Percentiles rank a stretch among this genome's conserved stretches.
phyloP scores from a whole-genome alignment of 2,797 vertebrate genomes.

The Balearica regulorum region DNA sequence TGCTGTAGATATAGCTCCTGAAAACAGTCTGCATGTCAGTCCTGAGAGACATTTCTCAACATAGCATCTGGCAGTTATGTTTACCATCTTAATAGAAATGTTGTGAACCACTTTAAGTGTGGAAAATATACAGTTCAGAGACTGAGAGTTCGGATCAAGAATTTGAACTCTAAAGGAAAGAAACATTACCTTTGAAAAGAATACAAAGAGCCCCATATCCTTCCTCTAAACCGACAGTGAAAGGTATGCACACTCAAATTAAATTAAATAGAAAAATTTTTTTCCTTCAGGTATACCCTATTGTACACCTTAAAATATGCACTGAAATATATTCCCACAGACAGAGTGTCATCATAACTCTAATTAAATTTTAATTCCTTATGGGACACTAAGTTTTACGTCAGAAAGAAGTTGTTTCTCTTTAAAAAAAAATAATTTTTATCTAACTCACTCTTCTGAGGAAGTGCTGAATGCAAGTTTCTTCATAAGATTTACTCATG shows the following conservation, averaged over 20 bases:
- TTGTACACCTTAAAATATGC: constrained; percentile 35
- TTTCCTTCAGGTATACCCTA: background rate
- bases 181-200: background rate
- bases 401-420: constrained; percentile 9
- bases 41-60: background rate
- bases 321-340: constrained; percentile 29
- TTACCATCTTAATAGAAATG: background rate
- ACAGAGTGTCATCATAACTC: background rate
- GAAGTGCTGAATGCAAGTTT: background rate
- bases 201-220: background rate
- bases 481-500: background rate
- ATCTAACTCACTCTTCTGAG: background rate
- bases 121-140: background rate
- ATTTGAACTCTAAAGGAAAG: background rate
- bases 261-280: constrained; percentile 26
- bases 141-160: background rate
- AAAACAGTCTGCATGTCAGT: background rate
- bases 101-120: background rate
- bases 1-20: background rate
- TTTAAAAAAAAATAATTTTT: constrained; percentile 30
- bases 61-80: background rate
- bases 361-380: constrained; percentile 49
- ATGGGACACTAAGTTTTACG: constrained; percentile 1
- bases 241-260: background rate
- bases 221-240: background rate